Percentiles rank a stretch among this genome's conserved stretches.
phyloP scores from a whole-genome alignment of 2,113 vertebrate species.

The Xyrauchen texanus region DNA sequence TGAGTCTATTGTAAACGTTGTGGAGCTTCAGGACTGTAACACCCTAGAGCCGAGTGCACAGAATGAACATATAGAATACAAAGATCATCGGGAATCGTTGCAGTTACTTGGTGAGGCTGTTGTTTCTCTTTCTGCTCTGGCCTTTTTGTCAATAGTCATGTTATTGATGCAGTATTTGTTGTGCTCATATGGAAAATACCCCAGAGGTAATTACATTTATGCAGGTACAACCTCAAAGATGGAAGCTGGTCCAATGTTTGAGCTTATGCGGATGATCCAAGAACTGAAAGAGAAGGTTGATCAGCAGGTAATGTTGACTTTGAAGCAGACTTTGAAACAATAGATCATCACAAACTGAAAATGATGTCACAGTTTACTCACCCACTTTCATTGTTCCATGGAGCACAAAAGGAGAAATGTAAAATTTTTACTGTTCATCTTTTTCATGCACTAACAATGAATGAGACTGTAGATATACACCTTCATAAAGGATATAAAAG shows the following conservation, averaged over 20 bases:
- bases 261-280: conserved; percentile 85
- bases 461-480: too few species aligned
- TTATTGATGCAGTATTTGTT: neutral
- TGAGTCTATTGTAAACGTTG: conserved; percentile 86
- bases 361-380: too few species aligned
- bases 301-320: conserved; percentile 80
- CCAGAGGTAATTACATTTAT: conserved; percentile 4
- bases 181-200: neutral
- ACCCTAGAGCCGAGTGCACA: neutral
- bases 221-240: conserved; percentile 82
- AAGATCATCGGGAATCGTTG: conserved; percentile 67
- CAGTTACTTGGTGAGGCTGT: conserved; percentile 77
- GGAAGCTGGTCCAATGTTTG: conserved; percentile 83
- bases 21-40: conserved; percentile 89
- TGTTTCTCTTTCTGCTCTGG: neutral
- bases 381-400: too few species aligned
- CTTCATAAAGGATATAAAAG: too few species aligned
- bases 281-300: conserved; percentile 92
- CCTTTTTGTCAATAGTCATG: neutral
- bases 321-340: neutral
- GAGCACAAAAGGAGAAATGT: too few species aligned
- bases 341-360: too few species aligned
- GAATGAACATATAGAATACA: neutral
- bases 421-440: too few species aligned
- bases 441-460: too few species aligned